These are phyloP conservation scores for Patella caerulea DNA, from an alignment of 2,888 invertebrate genomes.

Conservation along the genomic window DNA sequence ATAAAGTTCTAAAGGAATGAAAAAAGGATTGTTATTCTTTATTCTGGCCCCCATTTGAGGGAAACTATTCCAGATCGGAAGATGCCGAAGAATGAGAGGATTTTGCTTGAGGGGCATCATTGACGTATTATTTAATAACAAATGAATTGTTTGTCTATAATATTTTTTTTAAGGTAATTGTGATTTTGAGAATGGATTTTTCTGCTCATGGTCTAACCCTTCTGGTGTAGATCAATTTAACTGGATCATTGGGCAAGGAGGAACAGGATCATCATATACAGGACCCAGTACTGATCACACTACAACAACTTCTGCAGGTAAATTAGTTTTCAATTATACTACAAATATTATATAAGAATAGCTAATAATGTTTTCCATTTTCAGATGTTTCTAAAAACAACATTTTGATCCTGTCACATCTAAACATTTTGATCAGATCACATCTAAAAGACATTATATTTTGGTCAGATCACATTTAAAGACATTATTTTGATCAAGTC, in stretches of 20 bases:
- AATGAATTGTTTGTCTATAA: too few relatives aligned
- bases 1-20: too few relatives aligned
- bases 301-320: constrained; percentile 43
- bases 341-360: too few relatives aligned
- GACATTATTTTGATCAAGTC: too few relatives aligned
- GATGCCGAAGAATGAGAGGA: too few relatives aligned
- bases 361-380: too few relatives aligned
- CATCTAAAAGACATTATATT: too few relatives aligned
- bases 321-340: neutral
- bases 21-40: constrained; percentile 15
- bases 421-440: too few relatives aligned
- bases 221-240: constrained; percentile 58
- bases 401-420: too few relatives aligned
- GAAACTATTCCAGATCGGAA: neutral
- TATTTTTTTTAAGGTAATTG: constrained; percentile 49
- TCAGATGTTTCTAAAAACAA: too few relatives aligned
- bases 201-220: constrained; percentile 59
- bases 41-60: neutral
- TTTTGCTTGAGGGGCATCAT: constrained; percentile 13
- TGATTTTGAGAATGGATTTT: constrained; percentile 60
- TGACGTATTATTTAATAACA: neutral
- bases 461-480: too few relatives aligned
- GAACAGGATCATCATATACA: constrained; percentile 46
- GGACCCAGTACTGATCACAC: constrained; percentile 60
- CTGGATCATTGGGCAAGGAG: constrained; percentile 57